Evolutionary conservation across 2,888 invertebrate genomes (phyloP).

Genomic region (Drosophila mercatorum): DNA sequence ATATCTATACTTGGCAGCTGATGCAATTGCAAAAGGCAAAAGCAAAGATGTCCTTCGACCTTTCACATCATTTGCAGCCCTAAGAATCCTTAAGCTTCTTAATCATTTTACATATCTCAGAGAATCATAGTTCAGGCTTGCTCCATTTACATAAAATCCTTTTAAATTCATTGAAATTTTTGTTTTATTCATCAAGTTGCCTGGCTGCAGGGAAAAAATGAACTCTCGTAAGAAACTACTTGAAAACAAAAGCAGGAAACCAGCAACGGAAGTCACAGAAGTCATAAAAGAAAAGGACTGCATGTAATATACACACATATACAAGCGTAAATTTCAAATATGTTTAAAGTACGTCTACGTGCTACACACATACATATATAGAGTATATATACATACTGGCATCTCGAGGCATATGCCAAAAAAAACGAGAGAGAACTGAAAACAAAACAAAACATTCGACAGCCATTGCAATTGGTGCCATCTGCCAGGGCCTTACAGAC

Average conservation of each 20-base stretch:
- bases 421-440: constrained; percentile 3
- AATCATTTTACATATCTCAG: background rate
- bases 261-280: constrained; percentile 66
- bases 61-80: background rate
- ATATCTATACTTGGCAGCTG: background rate
- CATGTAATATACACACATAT: constrained; percentile 22
- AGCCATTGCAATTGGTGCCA: constrained; percentile 46
- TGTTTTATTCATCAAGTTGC: background rate
- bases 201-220: background rate
- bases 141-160: background rate
- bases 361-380: constrained; percentile 13
- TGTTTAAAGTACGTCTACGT: constrained; percentile 22
- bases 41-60: background rate
- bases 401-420: constrained; percentile 18
- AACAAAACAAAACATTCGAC: constrained; percentile 37
- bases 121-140: background rate
- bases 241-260: constrained; percentile 38
- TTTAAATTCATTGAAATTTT: background rate
- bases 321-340: constrained; percentile 35
- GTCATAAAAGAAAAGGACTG: constrained; percentile 32
- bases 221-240: constrained; percentile 36
- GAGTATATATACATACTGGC: background rate
- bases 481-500: constrained; percentile 36
- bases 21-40: background rate
- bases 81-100: background rate